These are phyloP conservation scores for Eledone cirrhosa DNA, from an alignment of 2,888 invertebrate genomes.

Conservation along the genomic window DNA sequence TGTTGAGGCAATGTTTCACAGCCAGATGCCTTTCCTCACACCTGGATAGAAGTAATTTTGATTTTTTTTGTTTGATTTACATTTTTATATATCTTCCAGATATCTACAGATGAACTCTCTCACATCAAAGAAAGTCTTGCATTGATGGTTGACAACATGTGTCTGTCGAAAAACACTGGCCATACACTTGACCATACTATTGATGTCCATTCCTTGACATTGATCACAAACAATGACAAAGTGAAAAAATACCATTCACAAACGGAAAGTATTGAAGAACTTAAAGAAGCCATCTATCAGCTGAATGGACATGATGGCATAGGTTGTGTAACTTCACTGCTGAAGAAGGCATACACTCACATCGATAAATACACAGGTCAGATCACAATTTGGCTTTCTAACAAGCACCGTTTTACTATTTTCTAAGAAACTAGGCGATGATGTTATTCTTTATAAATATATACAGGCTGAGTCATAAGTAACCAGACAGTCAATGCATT, in stretches of 20 bases:
- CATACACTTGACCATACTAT: background rate
- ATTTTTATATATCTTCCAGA: background rate
- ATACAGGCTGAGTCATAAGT: too few relatives aligned
- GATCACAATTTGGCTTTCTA: too few relatives aligned
- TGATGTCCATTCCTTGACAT: background rate
- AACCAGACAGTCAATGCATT: too few relatives aligned
- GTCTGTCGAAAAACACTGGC: background rate
- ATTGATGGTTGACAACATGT: slow-evolving; percentile 18
- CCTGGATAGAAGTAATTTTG: too few relatives aligned
- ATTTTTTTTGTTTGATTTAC: too few relatives aligned
- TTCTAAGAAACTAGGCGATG: too few relatives aligned
- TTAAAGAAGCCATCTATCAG: background rate
- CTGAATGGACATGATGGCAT: background rate
- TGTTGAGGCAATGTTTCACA: too few relatives aligned
- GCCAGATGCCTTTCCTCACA: too few relatives aligned
- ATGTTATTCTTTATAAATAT: too few relatives aligned
- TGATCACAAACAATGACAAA: background rate
- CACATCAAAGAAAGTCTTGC: slow-evolving; percentile 8
- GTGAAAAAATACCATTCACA: slow-evolving; percentile 12
- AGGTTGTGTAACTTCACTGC: background rate
- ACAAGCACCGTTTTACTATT: too few relatives aligned
- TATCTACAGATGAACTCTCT: background rate
- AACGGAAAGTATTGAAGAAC: background rate
- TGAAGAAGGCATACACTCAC: slow-evolving; percentile 8
- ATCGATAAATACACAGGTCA: slow-evolving; percentile 5